Percentiles rank a stretch among this genome's conserved stretches.
Evolutionary conservation across 1,140 invertebrate species (phyloP).

Genomic region (Neodiprion fabricii): DNA sequence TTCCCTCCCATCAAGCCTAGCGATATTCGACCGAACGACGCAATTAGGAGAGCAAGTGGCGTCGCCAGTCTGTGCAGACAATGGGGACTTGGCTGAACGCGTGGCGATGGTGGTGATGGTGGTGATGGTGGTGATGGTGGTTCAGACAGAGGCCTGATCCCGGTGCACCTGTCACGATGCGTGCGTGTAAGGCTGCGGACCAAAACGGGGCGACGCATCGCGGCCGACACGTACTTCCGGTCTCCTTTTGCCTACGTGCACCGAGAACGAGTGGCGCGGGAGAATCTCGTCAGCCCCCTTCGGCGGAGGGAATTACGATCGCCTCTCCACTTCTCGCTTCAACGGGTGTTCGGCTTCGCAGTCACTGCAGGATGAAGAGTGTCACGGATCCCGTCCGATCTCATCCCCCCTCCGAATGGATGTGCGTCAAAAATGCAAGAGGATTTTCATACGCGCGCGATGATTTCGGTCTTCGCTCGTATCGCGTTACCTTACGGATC

Average conservation of each 20-base stretch:
- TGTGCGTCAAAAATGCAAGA: too few relatives aligned
- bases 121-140: too few relatives aligned
- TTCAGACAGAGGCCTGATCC: not conserved
- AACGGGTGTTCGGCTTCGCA: not conserved
- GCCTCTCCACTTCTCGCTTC: too few relatives aligned
- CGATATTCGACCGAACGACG: not conserved
- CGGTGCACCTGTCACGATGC: not conserved
- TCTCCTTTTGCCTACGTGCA: slow-evolving; percentile 1
- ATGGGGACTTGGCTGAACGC: not conserved
- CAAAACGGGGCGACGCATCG: not conserved
- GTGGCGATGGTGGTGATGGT: not conserved
- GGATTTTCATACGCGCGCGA: too few relatives aligned
- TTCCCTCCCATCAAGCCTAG: not conserved
- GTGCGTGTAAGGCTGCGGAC: not conserved
- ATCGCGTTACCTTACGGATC: too few relatives aligned
- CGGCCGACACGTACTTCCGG: slow-evolving; percentile 1
- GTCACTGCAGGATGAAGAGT: not conserved
- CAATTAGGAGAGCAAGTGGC: not conserved
- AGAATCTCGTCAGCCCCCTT: not conserved
- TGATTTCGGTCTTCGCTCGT: too few relatives aligned
- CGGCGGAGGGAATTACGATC: too few relatives aligned
- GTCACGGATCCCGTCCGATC: not conserved
- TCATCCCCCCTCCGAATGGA: too few relatives aligned
- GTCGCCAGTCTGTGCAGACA: not conserved
- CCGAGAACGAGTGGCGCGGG: not conserved